phyloP scores from a whole-genome alignment of 1,140 invertebrate species.

The Lethocerus indicus region DNA sequence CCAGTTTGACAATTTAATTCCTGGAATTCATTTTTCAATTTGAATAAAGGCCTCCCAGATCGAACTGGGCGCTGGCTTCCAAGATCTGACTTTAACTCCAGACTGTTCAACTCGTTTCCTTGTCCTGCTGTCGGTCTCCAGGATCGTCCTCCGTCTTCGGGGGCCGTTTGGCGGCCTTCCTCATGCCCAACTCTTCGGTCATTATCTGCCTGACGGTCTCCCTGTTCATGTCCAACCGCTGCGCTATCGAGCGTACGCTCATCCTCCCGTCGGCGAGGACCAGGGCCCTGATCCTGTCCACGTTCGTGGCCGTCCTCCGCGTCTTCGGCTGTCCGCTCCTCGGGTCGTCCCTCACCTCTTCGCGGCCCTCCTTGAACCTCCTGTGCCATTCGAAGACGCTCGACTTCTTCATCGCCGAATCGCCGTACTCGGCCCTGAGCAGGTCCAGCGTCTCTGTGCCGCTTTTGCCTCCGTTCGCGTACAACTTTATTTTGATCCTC shows the following conservation, averaged over 20 bases:
- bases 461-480: slow-evolving; percentile 13
- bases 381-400: slow-evolving; percentile 10
- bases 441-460: slow-evolving; percentile 11
- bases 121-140: too few species aligned
- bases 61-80: not conserved
- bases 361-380: slow-evolving; percentile 11
- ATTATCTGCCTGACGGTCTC: not conserved
- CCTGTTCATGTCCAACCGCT: not conserved
- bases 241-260: not conserved
- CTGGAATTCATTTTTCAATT: not conserved
- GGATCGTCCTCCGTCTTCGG: too few species aligned
- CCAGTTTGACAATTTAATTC: too few species aligned
- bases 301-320: not conserved
- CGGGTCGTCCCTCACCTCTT: not conserved
- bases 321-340: not conserved
- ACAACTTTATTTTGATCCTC: slow-evolving; percentile 15
- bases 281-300: not conserved
- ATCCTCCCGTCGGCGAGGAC: not conserved
- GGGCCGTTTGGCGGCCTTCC: too few species aligned
- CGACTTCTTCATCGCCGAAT: slow-evolving; percentile 1
- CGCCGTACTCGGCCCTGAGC: slow-evolving; percentile 10
- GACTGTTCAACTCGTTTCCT: too few species aligned
- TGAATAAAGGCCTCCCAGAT: not conserved
- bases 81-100: too few species aligned
- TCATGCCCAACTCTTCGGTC: too few species aligned